Percentiles rank a stretch among this genome's conserved stretches.
These are phyloP conservation scores for Drosophila longiperda DNA, from an alignment of 2,888 invertebrate genomes.

Conservation along the genomic window DNA sequence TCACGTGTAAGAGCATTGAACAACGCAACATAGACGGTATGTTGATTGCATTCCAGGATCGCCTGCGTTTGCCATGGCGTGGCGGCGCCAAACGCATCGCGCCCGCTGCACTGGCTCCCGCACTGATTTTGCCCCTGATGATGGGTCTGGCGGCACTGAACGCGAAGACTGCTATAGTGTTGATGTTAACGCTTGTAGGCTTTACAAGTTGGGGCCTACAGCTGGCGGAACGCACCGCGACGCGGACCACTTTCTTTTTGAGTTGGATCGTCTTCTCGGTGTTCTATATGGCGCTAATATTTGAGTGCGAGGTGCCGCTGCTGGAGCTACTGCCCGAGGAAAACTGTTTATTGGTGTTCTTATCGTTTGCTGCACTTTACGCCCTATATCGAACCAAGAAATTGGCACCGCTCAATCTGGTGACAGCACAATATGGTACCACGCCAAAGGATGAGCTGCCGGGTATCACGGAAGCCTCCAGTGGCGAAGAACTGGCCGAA, in stretches of 20 bases:
- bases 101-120: constrained; percentile 86
- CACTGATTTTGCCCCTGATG: constrained; percentile 85
- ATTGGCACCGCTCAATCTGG: constrained; percentile 81
- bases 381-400: constrained; percentile 75
- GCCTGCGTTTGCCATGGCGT: constrained; percentile 87
- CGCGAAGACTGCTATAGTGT: constrained; percentile 82
- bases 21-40: constrained; percentile 79
- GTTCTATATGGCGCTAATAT: constrained; percentile 88
- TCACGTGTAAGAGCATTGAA: constrained; percentile 70
- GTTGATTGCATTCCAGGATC: constrained; percentile 86
- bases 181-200: constrained; percentile 75
- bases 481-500: constrained; percentile 81
- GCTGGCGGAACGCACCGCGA: constrained; percentile 75
- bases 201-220: constrained; percentile 78
- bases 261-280: constrained; percentile 91
- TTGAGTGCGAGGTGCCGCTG: constrained; percentile 90
- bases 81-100: constrained; percentile 87
- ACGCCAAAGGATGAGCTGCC: constrained; percentile 82
- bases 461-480: constrained; percentile 80
- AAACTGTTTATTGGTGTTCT: constrained; percentile 86
- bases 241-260: constrained; percentile 90
- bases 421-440: constrained; percentile 71
- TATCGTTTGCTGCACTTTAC: constrained; percentile 71
- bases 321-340: constrained; percentile 90
- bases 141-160: constrained; percentile 86